Base-by-base conservation (phyloP, 2,113 vertebrate genomes). In the Edolisoma coerulescens region DNA sequence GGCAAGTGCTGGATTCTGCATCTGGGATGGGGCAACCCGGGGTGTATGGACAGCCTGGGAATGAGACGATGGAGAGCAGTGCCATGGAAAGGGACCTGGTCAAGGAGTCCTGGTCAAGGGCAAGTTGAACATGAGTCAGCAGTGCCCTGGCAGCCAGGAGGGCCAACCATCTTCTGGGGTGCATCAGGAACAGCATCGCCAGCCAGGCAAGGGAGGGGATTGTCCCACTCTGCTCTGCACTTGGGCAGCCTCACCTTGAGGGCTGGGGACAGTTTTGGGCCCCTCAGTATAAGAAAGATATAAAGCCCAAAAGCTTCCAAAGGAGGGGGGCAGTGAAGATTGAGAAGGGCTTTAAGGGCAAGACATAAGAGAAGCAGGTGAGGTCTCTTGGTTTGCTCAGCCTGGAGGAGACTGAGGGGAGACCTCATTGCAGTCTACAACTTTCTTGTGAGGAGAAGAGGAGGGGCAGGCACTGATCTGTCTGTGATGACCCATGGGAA, bases 161-260 rank as follows among this genome's bases (percentile, higher is more conserved):
- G 49, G 16, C 13, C 41, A 56, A 0, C 16, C 1, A 0, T 70
- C 47, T 39, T 12, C 56, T 41, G 41, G n/a, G 11, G 16, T 1
- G 19, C 20, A n/a, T 63, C 41, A 41, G 41, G 30, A 26, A 18
- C 26, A 47, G n/a, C 56, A 71, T 63, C 1, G 0, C 12, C 23
- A 79, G 41, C 47, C 0, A 0, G 24, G 7, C 20, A 7, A n/a
- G 24, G 2, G 33, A 61, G 39, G 10, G 26, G 27, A 50, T 22
- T 35, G 61, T 56, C 50, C 23, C 0, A 0, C 21, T 52, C 22
- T 78, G 39, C 28, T 61, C 16, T 39, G 64, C 15, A 12, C 33
- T 45, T 39, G 10, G 18, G 54, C 1, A 0, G 10, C 33, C 24
- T 70, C 41, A 30, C 23, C n/a, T 39, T 0, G 0, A 45, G 8